A percentile compares a stretch with the other conserved stretches of the same genome.
Conservation (phyloP, 1,140 invertebrate genomes). For the Wiebesia pumilae region DNA sequence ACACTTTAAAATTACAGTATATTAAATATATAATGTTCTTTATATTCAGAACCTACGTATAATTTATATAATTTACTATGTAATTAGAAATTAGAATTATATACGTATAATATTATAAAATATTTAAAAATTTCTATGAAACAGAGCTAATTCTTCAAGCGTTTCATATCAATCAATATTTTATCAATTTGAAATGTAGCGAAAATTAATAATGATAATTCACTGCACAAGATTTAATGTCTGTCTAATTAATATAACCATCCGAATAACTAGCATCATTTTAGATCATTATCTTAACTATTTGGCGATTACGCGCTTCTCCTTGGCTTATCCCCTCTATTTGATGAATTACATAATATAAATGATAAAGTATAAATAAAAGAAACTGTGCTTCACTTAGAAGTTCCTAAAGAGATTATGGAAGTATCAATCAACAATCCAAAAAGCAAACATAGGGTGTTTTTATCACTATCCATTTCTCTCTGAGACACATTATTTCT, state of each 20-base stretch:
- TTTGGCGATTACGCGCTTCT: not conserved
- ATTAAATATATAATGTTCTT: too few relatives aligned
- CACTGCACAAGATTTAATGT: not conserved
- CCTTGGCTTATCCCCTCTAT: not conserved
- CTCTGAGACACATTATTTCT: not conserved
- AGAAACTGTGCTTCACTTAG: not conserved
- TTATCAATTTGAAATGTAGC: not conserved
- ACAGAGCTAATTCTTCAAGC: too few relatives aligned
- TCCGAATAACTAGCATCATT: not conserved
- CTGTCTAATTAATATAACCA: not conserved
- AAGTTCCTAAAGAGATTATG: not conserved
- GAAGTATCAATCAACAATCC: not conserved
- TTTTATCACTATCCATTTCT: not conserved
- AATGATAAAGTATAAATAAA: not conserved
- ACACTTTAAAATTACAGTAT: too few relatives aligned
- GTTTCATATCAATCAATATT: too few relatives aligned
- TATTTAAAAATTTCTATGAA: too few relatives aligned
- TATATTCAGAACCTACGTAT: too few relatives aligned
- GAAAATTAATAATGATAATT: not conserved
- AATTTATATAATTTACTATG: too few relatives aligned
- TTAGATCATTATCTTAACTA: not conserved
- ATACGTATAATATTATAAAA: too few relatives aligned
- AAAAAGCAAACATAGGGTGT: not conserved
- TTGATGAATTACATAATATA: not conserved
- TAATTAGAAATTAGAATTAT: too few relatives aligned